phyloP scores from a whole-genome alignment of 2,113 vertebrate species.

The Apodemus sylvaticus region DNA sequence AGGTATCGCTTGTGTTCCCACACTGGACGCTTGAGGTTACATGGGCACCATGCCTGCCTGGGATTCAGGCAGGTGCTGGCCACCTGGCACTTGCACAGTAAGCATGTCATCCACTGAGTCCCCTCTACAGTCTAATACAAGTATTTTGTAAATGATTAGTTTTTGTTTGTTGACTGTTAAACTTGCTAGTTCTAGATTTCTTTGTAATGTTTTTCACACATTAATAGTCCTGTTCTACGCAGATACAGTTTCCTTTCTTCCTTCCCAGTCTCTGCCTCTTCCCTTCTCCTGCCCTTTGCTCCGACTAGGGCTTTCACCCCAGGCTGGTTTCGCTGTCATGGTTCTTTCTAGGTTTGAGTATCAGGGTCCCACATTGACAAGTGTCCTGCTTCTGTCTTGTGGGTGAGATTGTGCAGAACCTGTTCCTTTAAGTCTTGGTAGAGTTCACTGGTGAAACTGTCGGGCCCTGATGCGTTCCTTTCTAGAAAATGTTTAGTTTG shows the following conservation, averaged over 20 bases:
- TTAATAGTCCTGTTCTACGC: not conserved
- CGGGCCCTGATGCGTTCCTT: not conserved
- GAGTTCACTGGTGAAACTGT: not conserved
- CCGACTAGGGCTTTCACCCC: not conserved
- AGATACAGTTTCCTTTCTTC: slow-evolving; percentile 20
- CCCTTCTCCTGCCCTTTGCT: not conserved
- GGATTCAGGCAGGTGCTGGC: not conserved
- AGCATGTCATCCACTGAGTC: not conserved
- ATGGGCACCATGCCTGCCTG: not conserved
- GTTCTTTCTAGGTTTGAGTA: not conserved
- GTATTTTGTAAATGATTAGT: not conserved
- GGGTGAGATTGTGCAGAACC: not conserved
- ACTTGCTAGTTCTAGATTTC: not conserved
- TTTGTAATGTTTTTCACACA: not conserved
- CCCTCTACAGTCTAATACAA: not conserved
- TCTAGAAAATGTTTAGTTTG: not conserved
- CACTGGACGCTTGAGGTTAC: not conserved
- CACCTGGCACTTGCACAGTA: not conserved
- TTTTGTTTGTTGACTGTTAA: slow-evolving; percentile 3
- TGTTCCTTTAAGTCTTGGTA: not conserved
- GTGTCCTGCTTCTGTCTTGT: not conserved
- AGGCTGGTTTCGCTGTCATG: not conserved
- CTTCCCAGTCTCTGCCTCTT: not conserved
- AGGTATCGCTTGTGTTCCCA: not conserved
- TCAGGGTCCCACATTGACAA: not conserved